phyloP scores from a whole-genome alignment of 2,113 vertebrate species.

The Bombycilla garrulus region DNA sequence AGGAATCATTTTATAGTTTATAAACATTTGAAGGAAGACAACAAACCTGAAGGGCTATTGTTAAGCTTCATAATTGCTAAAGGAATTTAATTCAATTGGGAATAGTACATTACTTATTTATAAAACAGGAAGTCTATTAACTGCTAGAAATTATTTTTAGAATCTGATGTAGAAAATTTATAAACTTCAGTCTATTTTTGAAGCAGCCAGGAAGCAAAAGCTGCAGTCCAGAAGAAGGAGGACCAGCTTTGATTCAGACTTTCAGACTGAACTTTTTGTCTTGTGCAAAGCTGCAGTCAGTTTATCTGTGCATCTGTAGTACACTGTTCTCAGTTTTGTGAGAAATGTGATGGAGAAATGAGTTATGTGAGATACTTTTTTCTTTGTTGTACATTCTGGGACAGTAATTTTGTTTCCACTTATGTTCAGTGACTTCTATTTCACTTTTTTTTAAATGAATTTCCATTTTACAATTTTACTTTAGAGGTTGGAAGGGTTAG shows the following conservation, averaged over 20 bases:
- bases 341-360: background rate
- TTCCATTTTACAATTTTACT: background rate
- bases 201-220: background rate
- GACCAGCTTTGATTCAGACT: background rate
- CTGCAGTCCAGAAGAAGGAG: background rate
- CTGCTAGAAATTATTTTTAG: constrained; percentile 42
- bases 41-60: background rate
- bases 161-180: background rate
- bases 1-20: background rate
- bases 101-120: background rate
- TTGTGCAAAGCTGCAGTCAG: background rate
- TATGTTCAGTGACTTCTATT: background rate
- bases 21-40: background rate
- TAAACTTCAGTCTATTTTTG: background rate
- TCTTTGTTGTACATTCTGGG: background rate
- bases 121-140: constrained; percentile 35
- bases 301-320: background rate
- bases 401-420: background rate
- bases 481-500: background rate
- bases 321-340: background rate
- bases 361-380: background rate
- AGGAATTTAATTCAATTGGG: background rate
- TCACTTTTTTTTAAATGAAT: background rate
- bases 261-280: background rate
- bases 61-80: background rate